Base-by-base conservation (phyloP, 2,113 vertebrate genomes). In the Syngnathoides biaculeatus region DNA sequence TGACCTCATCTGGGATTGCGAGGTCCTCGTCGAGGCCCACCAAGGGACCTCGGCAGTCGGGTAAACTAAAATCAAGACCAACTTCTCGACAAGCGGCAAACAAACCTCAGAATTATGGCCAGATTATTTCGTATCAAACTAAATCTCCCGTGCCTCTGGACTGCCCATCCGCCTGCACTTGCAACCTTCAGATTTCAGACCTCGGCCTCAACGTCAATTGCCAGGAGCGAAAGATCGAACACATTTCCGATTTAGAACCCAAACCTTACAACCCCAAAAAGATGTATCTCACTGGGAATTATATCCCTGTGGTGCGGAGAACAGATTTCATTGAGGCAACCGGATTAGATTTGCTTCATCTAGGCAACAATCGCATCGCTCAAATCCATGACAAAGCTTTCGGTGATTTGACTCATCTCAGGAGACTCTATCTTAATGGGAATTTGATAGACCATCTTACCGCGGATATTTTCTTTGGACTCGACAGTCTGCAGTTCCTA, bases 181-280 rank as follows among this genome's bases (percentile, higher is more conserved):
- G 97, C 87, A 98, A 98, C 81, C 90, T 99, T 79, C 97, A 99
- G 84, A 99, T 98, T 84, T 98, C 96, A 65, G 96, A 99, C 75
- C 91, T 99, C n/a, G 97, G 97, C 64, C 92, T 99, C 79, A 98
- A 98, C 1, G 96, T 99, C 55, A 99, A 99, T 85, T 99, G 97
- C 86, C 97, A 99, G 84, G 97, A 99, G 83, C 89, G 95, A 67
- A 96, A 97, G 87, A 96, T 99, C 0, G 94, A 98, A 79, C 93
- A 93, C 52, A 94, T 99, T 52, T 93, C 95, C 0, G 95, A 98
- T 66, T 90, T 99, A 78, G 91, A 94, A 72, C 97, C 97, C 75
- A 98, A 97, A 88, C 97, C 97, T 52, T 98, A 98, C 83, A 98
- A 99, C 72, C 97, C 97, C 42, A 98, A 98, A 84, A 98, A 99